Conservation (phyloP, 2,888 invertebrate species). For the Lithosia quadra region DNA sequence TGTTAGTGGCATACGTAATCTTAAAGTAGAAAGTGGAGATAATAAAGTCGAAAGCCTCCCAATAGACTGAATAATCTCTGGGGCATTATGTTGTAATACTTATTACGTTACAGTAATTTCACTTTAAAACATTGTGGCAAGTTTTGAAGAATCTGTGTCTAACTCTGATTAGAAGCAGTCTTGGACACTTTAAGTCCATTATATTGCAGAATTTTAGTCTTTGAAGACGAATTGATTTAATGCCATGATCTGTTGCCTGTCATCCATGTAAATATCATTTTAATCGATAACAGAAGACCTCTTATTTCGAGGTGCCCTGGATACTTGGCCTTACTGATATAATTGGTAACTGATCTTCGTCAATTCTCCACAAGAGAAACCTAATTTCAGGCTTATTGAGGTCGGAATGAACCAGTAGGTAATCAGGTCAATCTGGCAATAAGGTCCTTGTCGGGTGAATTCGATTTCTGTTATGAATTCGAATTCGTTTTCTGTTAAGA, state of each 20-base stretch:
- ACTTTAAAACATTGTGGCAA: background rate
- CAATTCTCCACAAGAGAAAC: background rate
- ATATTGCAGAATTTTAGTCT: background rate
- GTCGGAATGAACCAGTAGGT: background rate
- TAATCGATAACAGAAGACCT: background rate
- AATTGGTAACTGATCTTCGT: too few relatives aligned
- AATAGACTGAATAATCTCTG: background rate
- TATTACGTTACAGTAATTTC: conserved; percentile 4
- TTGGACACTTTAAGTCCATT: background rate
- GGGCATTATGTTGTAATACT: background rate
- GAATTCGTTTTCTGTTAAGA: too few relatives aligned
- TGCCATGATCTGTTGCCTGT: background rate
- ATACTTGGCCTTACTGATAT: background rate
- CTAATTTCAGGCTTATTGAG: background rate
- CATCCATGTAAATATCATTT: background rate
- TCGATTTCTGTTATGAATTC: background rate
- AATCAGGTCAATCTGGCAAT: background rate
- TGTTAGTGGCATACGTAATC: conserved; percentile 5
- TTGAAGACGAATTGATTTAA: background rate
- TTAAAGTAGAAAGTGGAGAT: conserved; percentile 13
- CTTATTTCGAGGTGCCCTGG: background rate
- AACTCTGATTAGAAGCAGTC: background rate
- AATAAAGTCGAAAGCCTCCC: conserved; percentile 10
- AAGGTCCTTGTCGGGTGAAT: background rate
- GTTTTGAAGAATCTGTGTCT: background rate